These are phyloP conservation scores for Numenius arquata DNA, from an alignment of 2,113 vertebrate genomes.

Conservation along the genomic window DNA sequence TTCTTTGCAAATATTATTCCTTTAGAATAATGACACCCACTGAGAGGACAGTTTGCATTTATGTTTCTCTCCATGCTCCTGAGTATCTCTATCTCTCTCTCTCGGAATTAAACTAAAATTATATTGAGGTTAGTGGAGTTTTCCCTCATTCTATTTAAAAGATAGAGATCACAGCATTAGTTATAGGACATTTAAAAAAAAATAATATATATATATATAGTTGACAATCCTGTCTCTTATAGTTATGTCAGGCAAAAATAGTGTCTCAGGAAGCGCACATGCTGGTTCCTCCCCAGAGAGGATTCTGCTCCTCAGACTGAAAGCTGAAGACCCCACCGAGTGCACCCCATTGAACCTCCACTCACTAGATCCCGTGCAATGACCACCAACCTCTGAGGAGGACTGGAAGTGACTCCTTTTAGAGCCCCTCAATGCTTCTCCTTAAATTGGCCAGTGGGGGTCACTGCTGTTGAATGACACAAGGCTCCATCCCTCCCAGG, in stretches of 20 bases:
- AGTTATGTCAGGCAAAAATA: conserved; percentile 18
- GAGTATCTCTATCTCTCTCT: neutral
- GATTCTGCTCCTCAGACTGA: conserved; percentile 61
- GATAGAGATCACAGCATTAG: conserved; percentile 7
- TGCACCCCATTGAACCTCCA: conserved; percentile 67
- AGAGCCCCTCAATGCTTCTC: conserved; percentile 83
- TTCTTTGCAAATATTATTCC: conserved; percentile 6
- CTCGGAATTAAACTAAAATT: conserved; percentile 25
- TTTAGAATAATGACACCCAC: neutral
- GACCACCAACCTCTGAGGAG: conserved; percentile 85
- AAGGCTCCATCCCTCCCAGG: conserved; percentile 84
- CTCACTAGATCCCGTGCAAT: conserved; percentile 78
- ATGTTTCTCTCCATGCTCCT: neutral
- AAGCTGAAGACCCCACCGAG: conserved; percentile 65
- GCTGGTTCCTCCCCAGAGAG: conserved; percentile 47
- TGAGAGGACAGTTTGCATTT: conserved; percentile 31
- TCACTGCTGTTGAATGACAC: conserved; percentile 83
- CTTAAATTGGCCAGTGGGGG: conserved; percentile 85
- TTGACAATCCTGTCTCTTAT: conserved; percentile 41
- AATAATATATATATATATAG: neutral
- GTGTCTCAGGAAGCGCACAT: conserved; percentile 45
- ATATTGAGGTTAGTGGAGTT: conserved; percentile 25
- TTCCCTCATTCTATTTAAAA: conserved; percentile 43
- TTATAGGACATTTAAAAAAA: conserved; percentile 22
- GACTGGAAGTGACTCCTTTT: conserved; percentile 83